Evolutionary conservation across 2,113 vertebrate genomes (phyloP), one percentile per base, ranked within the genome.

Genomic region (Lycocorax pyrrhopterus): DNA sequence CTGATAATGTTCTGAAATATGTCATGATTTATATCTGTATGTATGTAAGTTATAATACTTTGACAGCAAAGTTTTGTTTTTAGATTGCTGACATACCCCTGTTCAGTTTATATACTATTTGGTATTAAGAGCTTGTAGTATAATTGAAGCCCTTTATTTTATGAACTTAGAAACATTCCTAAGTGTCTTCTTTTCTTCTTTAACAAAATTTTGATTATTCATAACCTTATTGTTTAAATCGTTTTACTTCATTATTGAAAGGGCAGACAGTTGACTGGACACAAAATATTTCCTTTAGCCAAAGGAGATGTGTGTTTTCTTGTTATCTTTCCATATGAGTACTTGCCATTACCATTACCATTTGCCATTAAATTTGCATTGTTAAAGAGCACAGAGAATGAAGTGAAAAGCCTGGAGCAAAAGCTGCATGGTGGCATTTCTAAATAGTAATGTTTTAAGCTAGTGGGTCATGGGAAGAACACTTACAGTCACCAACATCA

Each of bases 151-250:
- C 33, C 9, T 55, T 95, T 94, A 86, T 97, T 93, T 95, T 86
- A 46, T 43, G 62, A 89, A 96, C 35, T 96, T 62, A 94, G 68
- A 91, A 96, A 92, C 12, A 79, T 64, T 58, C 21, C 35, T 53
- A 82, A 86, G 10, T 60, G 39, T 69, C 20, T 26, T 74, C 44
- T 91, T 96, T 89, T 95, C 96, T 94, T 59, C 84, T 97, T 95
- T 94, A 94, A 97, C 80, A 96, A 96, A 93, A 66, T 91, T 94
- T 76, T 87, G 64, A 64, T 92, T 89, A 92, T 94, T 85, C 47
- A 89, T 95, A 74, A 92, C 44, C 37, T 59, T 51, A 49, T 46
- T 66, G 33, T 67, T 93, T 81, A 68, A 93, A 80, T 53, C 53
- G 6, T 85, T 95, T 87, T 71, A 53, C 18, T 83, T 84, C 89